Evolutionary conservation across 2,888 invertebrate genomes (phyloP), one percentile per base, ranked within the genome.

Genomic region (Arrhopalites spinosus): DNA sequence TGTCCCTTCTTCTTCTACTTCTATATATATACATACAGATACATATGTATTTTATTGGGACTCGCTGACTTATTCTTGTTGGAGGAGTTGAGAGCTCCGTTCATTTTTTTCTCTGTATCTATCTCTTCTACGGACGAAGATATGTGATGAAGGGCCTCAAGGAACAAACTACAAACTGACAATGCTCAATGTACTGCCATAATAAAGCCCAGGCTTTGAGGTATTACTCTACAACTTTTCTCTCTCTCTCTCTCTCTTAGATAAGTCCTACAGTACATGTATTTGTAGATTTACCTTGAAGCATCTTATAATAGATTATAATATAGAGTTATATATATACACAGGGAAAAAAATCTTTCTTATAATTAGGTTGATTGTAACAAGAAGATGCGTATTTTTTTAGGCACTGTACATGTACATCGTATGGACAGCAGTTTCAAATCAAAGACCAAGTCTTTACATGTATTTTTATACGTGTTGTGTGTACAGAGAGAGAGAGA

Each of bases 151-250:
- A 36, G 61, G 71, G 61, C 71, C 71, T 71, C 11, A 43, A 71
- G 71, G 61, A 45, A 70, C 29, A 53, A 59, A 20, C 56, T 15
- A 30, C 23, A 61, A 27, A 63, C 63, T 30, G 63, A 63, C 63
- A 63, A 23, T 29, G 29, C 7, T 7, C 13, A 23, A 3, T 25
- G 23, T 59, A 53, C n/a, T 17, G 59, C 23, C 7, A 59, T 23
- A 59, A 23, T 23, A 20, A 1, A 56, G 69, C 30, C n/a, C 43
- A 59, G 61, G 29, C 70, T 70, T 70, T 70, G 20, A 70, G 70
- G 70, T 53, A 70, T 70, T 71, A 71, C 61, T n/a, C n/a, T 23
- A 43, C 43, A 17, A 71, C 45, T 61, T 71, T 23, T n/a, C 50
- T 56, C 30, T 69, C 5, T 36, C 36, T 56, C 69, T 50, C 69